Percentiles rank a stretch among this genome's conserved stretches.
These are phyloP conservation scores for Spea multiplicata DNA, from an alignment of 2,113 vertebrate species.

Conservation along the genomic window DNA sequence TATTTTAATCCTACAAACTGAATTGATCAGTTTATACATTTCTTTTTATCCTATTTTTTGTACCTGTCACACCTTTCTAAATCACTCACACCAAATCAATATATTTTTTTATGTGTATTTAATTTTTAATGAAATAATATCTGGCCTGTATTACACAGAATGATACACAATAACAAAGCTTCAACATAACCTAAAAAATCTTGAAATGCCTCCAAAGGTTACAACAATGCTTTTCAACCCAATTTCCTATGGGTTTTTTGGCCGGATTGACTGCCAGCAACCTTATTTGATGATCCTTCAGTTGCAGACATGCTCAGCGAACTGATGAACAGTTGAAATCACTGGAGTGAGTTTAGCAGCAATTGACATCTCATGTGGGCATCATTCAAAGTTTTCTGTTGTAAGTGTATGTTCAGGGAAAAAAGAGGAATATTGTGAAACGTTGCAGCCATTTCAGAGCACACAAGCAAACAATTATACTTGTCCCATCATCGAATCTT, in stretches of 20 bases:
- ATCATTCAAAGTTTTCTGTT: constrained; percentile 47
- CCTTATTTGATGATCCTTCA: constrained; percentile 49
- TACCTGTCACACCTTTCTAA: no score
- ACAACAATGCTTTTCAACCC: constrained; percentile 46
- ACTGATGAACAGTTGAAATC: constrained; percentile 49
- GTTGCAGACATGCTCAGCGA: constrained; percentile 48
- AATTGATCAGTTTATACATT: no score
- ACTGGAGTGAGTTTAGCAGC: constrained; percentile 48
- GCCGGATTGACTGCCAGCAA: constrained; percentile 45
- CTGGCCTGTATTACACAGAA: constrained; percentile 5
- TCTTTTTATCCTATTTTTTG: no score
- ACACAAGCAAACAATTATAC: constrained; percentile 43
- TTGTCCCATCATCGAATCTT: constrained; percentile 32
- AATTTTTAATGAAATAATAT: constrained; percentile 21
- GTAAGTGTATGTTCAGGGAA: constrained; percentile 33
- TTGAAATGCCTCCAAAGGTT: constrained; percentile 46
- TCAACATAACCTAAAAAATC: constrained; percentile 39
- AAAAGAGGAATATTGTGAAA: constrained; percentile 38
- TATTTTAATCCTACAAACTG: no score
- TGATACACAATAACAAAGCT: constrained; percentile 25
- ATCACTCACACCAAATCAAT: no score
- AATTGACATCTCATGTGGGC: constrained; percentile 48
- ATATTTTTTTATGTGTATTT: constrained; percentile 19
- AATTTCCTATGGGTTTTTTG: constrained; percentile 45
- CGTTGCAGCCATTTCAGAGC: constrained; percentile 35